Evolutionary conservation across 53 echinoderm and acorn worm species (phyloP).

Genomic region (Holothuria leucospilota): DNA sequence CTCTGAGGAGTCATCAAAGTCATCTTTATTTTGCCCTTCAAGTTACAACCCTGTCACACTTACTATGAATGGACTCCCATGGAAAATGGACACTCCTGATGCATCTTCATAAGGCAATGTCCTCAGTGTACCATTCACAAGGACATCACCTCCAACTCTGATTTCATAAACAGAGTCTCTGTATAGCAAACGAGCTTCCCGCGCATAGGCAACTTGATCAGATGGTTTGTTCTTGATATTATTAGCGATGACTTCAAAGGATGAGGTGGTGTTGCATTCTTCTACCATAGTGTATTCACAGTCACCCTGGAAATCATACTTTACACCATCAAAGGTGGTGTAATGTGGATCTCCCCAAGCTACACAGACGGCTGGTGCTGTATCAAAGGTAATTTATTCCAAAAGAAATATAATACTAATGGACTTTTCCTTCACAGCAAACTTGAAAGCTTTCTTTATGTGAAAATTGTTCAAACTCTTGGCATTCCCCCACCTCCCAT

Average conservation of each 20-base stretch:
- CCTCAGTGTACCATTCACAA: constrained; percentile 51
- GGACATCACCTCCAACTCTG: constrained; percentile 47
- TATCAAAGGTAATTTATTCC: background rate
- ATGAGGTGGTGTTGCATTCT: constrained; percentile 44
- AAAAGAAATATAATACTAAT: too few relatives aligned
- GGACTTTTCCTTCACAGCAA: too few relatives aligned
- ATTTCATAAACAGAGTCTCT: constrained; percentile 42
- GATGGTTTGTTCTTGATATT: constrained; percentile 63
- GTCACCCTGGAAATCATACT: constrained; percentile 77
- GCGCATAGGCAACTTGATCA: constrained; percentile 54
- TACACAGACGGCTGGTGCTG: constrained; percentile 60
- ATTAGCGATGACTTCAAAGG: constrained; percentile 63
- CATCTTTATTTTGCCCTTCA: too few relatives aligned
- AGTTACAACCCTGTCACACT: constrained; percentile 1
- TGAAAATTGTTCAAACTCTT: too few relatives aligned
- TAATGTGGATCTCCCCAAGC: constrained; percentile 78
- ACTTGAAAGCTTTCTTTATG: too few relatives aligned
- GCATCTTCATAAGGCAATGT: constrained; percentile 40
- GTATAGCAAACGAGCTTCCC: constrained; percentile 47
- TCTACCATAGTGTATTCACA: constrained; percentile 69
- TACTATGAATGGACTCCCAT: constrained; percentile 60
- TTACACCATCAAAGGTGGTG: constrained; percentile 60
- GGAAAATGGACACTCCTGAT: constrained; percentile 59
- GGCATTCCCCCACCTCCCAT: too few relatives aligned
- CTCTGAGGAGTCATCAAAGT: constrained; percentile 8